Evolutionary conservation across 53 echinoderm and acorn worm genomes (phyloP).

Genomic region (Hippasteria phrygiana): DNA sequence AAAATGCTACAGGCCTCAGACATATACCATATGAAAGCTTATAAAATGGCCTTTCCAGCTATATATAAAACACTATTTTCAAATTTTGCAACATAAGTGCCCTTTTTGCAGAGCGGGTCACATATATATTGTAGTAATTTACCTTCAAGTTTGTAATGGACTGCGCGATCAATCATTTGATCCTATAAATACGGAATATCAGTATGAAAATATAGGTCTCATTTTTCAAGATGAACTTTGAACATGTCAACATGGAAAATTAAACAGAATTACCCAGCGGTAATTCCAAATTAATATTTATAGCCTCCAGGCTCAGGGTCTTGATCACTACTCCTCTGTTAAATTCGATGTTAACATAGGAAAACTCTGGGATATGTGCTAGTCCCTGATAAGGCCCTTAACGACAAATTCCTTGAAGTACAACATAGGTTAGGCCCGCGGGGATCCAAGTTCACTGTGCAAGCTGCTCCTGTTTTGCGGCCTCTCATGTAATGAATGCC

Average conservation of each 20-base stretch:
- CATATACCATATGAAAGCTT: too few relatives aligned
- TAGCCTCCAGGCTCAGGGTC: background rate
- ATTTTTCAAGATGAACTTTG: slow-evolving; percentile 2
- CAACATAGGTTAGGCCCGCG: background rate
- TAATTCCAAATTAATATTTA: slow-evolving; percentile 12
- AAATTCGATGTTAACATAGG: background rate
- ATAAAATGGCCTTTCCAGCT: too few relatives aligned
- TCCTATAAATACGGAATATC: background rate
- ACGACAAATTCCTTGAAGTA: background rate
- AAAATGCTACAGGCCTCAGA: too few relatives aligned
- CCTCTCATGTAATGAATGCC: background rate
- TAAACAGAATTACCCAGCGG: background rate
- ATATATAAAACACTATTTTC: too few relatives aligned
- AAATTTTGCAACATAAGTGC: too few relatives aligned
- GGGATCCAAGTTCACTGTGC: background rate
- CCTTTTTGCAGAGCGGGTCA: too few relatives aligned
- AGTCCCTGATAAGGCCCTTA: slow-evolving; percentile 5
- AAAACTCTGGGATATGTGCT: background rate
- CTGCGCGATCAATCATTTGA: background rate
- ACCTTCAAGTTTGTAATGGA: background rate
- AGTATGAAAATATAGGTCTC: too few relatives aligned
- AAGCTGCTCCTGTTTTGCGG: background rate
- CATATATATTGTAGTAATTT: too few relatives aligned
- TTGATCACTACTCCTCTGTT: background rate
- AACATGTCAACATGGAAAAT: slow-evolving; percentile 10